These are phyloP conservation scores for Euura saliciscinereae DNA, from an alignment of 1,140 invertebrate genomes.

Conservation along the genomic window DNA sequence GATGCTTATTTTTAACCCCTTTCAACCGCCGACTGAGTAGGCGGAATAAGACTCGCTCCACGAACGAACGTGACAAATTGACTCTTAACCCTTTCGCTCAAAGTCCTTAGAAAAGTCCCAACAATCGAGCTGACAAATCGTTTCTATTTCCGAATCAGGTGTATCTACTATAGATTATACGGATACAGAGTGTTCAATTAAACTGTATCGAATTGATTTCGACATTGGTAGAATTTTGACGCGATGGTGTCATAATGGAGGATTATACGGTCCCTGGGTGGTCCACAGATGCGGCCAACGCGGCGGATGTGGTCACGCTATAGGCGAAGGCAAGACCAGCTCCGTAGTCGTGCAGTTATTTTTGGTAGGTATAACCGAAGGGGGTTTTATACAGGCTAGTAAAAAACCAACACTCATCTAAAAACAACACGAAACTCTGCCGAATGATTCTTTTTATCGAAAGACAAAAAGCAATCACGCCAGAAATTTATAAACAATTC, in stretches of 20 bases:
- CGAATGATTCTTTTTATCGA: not conserved
- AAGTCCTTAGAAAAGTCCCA: too few relatives aligned
- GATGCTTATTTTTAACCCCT: constrained; percentile 24
- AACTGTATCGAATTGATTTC: not conserved
- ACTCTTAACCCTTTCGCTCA: not conserved
- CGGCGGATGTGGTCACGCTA: constrained; percentile 44
- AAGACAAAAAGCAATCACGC: not conserved
- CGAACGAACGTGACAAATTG: not conserved
- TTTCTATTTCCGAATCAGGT: too few relatives aligned
- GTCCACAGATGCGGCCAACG: constrained; percentile 46
- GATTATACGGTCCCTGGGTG: constrained; percentile 44
- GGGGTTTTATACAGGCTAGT: not conserved
- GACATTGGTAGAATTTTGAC: not conserved
- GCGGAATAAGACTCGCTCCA: not conserved
- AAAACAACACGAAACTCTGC: constrained; percentile 1
- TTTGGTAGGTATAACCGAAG: constrained; percentile 12
- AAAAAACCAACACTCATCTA: constrained; percentile 4
- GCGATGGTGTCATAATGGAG: constrained; percentile 30
- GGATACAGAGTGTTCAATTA: too few relatives aligned
- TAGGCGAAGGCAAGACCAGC: constrained; percentile 26
- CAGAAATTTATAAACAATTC: not conserved
- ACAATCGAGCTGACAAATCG: too few relatives aligned
- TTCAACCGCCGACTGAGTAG: constrained; percentile 1
- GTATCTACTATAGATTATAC: too few relatives aligned
- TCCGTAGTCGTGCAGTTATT: constrained; percentile 16